Evolutionary conservation across 2,888 invertebrate genomes (phyloP), one percentile per base, ranked within the genome.

Genomic region (Meganola albula): DNA sequence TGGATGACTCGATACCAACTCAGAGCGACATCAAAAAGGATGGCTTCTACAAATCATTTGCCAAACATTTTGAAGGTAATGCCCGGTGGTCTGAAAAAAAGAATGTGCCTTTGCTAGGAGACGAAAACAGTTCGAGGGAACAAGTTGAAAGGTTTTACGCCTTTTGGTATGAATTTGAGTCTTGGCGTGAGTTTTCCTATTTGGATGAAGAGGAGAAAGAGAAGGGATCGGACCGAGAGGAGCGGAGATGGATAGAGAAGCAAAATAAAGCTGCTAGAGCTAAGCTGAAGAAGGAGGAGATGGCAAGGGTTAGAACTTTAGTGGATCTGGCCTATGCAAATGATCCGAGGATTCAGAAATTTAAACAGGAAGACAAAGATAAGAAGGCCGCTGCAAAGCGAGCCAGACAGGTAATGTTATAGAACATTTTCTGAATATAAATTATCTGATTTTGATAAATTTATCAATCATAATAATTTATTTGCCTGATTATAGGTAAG

Each of bases 111-210:
- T 78, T 89, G 38, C 84, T 99, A 29, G 96, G 92, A 8, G 90
- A 91, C 63, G 88, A 90, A n/a, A 87, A 92, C 37, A 91, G 94
- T 31, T 83, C 91, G 1, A 88, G 96, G 31, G 92, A 93, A 46
- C 91, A 94, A 59, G 98, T 99, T 1, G 97, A 99, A 65, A 68
- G 67, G 44, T 99, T 99, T 80, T 99, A 99, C 72, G 92, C 93
- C 9, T 99, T 98, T 75, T 99, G 99, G 99, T 98, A 95, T 74
- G 93, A 96, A 60, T 99, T 99, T 79, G 97, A 98, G 51, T 98
- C 99, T 0, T 99, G 99, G 99, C 89, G 99, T 42, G 99, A 99
- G 72, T 99, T 94, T 79, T 99, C 99, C 1, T 99, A 99, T 72
- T 85, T 98, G 51, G 99, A 99, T 70, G 98, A 99, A 78, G 99